These are phyloP conservation scores for Ctenoplectra terminalis DNA, from an alignment of 1,140 invertebrate genomes.

Conservation along the genomic window DNA sequence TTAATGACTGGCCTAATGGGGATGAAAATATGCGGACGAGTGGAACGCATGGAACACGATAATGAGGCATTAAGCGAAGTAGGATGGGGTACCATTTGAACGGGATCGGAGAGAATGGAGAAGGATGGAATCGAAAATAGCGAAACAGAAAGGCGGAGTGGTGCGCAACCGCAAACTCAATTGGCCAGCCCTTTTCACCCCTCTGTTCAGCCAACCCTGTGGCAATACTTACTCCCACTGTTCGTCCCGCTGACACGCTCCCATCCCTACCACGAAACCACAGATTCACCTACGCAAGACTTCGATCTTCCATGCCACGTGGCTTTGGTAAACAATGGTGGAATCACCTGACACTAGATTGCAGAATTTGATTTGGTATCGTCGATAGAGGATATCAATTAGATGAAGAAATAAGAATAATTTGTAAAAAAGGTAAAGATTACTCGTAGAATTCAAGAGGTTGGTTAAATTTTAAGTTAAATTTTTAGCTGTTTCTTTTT, in stretches of 20 bases:
- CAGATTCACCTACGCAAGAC: constrained; percentile 38
- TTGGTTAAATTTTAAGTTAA: neutral
- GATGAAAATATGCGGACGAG: constrained; percentile 23
- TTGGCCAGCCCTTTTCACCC: constrained; percentile 43
- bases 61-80: constrained; percentile 18
- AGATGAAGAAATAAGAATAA: neutral
- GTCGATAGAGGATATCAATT: too few species aligned
- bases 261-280: constrained; percentile 18
- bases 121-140: neutral
- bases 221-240: constrained; percentile 14
- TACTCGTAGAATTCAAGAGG: neutral
- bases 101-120: neutral
- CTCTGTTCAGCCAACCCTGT: neutral
- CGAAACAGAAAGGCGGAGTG: neutral
- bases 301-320: constrained; percentile 68
- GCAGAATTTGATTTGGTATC: too few species aligned
- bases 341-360: neutral
- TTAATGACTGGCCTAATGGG: neutral
- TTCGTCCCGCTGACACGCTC: constrained; percentile 9
- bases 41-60: constrained; percentile 16
- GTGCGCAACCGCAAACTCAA: constrained; percentile 45
- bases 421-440: neutral
- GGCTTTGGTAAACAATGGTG: constrained; percentile 73
- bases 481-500: neutral
- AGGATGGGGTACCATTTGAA: constrained; percentile 33